A percentile compares a stretch with the other conserved stretches of the same genome.
These are phyloP conservation scores for Chalcis sispes DNA, from an alignment of 2,888 invertebrate genomes.

Conservation along the genomic window DNA sequence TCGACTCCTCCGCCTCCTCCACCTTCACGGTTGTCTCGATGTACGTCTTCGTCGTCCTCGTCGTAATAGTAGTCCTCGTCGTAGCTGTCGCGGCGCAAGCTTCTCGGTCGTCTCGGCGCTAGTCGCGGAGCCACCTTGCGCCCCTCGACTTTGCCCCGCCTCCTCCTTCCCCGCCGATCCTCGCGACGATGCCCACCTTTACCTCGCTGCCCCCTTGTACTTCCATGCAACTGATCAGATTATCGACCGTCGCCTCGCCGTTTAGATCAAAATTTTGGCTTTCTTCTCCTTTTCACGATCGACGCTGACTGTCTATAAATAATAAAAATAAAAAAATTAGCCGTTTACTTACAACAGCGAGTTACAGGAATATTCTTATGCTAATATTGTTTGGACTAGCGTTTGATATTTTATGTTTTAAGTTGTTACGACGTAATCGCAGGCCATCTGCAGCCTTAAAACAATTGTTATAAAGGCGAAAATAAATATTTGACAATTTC, in stretches of 20 bases:
- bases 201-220: conserved; percentile 55
- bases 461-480: too few relatives aligned
- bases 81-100: too few relatives aligned
- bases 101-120: conserved; percentile 1
- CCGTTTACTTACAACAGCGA: too few relatives aligned
- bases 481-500: too few relatives aligned
- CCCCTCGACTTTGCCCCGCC: neutral
- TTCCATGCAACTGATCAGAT: conserved; percentile 53
- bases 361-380: too few relatives aligned
- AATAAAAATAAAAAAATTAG: too few relatives aligned
- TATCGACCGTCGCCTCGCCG: conserved; percentile 51
- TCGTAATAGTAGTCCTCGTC: neutral
- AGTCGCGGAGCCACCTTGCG: neutral
- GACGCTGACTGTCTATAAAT: conserved; percentile 23
- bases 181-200: conserved; percentile 19
- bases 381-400: too few relatives aligned
- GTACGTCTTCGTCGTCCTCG: conserved; percentile 5
- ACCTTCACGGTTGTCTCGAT: conserved; percentile 30
- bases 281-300: conserved; percentile 7
- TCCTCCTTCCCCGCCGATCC: conserved; percentile 1
- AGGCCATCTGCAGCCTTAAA: too few relatives aligned
- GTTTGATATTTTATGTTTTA: too few relatives aligned
- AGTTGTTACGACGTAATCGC: too few relatives aligned
- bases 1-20: conserved; percentile 11
- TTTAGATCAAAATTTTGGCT: neutral